Evolutionary conservation across 2,113 vertebrate species (phyloP).

Genomic region (Anguilla rostrata): DNA sequence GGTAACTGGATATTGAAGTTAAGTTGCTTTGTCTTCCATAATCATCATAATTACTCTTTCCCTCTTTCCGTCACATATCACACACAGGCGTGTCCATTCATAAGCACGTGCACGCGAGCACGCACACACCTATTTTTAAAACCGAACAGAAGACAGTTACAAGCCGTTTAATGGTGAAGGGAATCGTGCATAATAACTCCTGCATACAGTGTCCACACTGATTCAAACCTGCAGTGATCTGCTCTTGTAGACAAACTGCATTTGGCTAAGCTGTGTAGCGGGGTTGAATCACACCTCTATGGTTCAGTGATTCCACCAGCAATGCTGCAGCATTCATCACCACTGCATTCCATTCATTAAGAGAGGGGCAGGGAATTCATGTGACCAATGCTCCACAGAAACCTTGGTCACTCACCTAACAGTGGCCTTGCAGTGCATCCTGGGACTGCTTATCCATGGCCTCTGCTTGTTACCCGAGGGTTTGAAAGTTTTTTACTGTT

Average conservation of each 20-base stretch:
- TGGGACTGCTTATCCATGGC: slow-evolving; percentile 58
- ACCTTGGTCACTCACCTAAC: slow-evolving; percentile 79
- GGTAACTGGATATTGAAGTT: neutral
- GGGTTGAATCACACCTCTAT: neutral
- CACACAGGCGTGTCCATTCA: too few species aligned
- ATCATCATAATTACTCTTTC: slow-evolving; percentile 13
- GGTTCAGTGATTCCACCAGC: neutral
- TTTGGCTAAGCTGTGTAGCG: too few species aligned
- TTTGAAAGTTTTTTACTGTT: slow-evolving; percentile 57
- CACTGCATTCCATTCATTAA: neutral
- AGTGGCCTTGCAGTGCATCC: slow-evolving; percentile 91
- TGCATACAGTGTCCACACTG: neutral
- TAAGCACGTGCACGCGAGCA: neutral
- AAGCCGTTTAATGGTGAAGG: too few species aligned
- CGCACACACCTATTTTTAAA: neutral
- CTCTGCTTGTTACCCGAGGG: slow-evolving; percentile 66
- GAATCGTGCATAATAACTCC: too few species aligned
- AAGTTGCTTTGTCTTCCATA: neutral
- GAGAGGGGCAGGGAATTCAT: neutral
- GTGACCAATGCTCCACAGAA: neutral
- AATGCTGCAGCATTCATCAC: neutral
- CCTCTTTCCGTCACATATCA: neutral
- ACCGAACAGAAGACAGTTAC: too few species aligned
- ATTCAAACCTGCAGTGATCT: neutral
- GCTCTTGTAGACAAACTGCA: neutral